Percentiles rank a stretch among this genome's conserved stretches.
phyloP scores from a whole-genome alignment of 2,113 vertebrate genomes.

The Perccottus glenii region DNA sequence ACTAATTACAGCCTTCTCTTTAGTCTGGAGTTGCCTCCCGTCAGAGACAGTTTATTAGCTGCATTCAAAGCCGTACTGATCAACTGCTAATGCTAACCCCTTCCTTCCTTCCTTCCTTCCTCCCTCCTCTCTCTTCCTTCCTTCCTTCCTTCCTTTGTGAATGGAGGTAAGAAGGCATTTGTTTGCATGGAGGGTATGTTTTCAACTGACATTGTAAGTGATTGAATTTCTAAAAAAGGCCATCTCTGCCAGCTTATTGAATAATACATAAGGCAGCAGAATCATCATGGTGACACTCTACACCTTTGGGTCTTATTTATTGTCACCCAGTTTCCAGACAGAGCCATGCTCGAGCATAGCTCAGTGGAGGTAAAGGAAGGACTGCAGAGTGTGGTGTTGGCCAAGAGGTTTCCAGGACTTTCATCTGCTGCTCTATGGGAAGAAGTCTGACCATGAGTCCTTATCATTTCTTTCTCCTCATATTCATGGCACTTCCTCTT shows the following conservation, averaged over 20 bases:
- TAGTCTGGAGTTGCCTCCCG: slow-evolving; percentile 52
- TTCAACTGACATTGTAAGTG: slow-evolving; percentile 25
- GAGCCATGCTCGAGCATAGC: too few species aligned
- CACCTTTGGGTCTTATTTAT: slow-evolving; percentile 45
- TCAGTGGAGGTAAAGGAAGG: slow-evolving; percentile 34
- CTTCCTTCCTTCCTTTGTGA: not conserved
- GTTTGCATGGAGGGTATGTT: not conserved
- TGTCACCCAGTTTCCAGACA: slow-evolving; percentile 16
- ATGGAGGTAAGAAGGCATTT: not conserved
- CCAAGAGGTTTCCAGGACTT: slow-evolving; percentile 13
- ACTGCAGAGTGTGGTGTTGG: not conserved
- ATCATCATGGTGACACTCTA: slow-evolving; percentile 66
- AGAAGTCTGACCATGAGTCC: slow-evolving; percentile 45
- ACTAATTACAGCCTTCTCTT: slow-evolving; percentile 69
- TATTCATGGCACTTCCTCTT: slow-evolving; percentile 54
- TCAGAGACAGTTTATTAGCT: slow-evolving; percentile 56
- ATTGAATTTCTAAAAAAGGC: slow-evolving; percentile 59
- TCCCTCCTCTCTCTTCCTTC: not conserved
- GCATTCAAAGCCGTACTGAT: slow-evolving; percentile 16
- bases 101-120: slow-evolving; percentile 8
- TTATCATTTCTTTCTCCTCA: slow-evolving; percentile 50
- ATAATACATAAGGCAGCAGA: slow-evolving; percentile 71
- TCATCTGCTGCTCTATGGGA: slow-evolving; percentile 27
- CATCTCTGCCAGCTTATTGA: slow-evolving; percentile 40
- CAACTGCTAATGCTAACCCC: not conserved